Conservation (phyloP, 2,888 invertebrate genomes). For the Mythimna lalbum region DNA sequence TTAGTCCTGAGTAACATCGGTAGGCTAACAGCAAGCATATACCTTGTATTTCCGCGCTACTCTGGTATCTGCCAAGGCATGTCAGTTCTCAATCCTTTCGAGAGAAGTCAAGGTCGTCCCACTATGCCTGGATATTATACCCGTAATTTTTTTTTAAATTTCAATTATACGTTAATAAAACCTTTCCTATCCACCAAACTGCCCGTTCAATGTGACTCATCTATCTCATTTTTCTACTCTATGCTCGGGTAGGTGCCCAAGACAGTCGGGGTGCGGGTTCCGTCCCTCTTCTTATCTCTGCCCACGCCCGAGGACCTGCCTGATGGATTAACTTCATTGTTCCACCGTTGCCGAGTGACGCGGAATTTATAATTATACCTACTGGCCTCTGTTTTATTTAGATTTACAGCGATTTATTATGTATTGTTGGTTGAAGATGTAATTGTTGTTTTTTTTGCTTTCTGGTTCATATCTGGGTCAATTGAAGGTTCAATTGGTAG, state of each 20-base stretch:
- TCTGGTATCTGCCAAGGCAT: too few relatives aligned
- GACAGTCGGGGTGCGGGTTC: constrained; percentile 81
- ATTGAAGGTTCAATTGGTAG: constrained; percentile 8
- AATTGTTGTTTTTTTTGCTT: constrained; percentile 16
- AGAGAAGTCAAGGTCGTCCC: too few relatives aligned
- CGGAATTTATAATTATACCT: constrained; percentile 88
- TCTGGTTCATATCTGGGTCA: constrained; percentile 5
- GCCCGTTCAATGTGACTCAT: constrained; percentile 34
- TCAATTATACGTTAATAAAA: too few relatives aligned
- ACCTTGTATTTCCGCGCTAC: too few relatives aligned
- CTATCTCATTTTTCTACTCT: constrained; percentile 64
- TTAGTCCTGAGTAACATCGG: too few relatives aligned
- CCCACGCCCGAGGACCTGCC: constrained; percentile 88
- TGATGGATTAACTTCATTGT: constrained; percentile 91
- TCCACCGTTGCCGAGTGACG: constrained; percentile 87
- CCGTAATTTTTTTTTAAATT: too few relatives aligned
- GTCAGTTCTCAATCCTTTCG: too few relatives aligned
- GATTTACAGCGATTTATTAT: constrained; percentile 64
- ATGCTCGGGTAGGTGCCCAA: constrained; percentile 79
- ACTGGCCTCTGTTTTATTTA: constrained; percentile 73
- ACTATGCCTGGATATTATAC: too few relatives aligned
- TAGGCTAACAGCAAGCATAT: too few relatives aligned
- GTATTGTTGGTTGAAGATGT: constrained; percentile 44
- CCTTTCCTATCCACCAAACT: neutral
- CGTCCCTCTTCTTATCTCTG: constrained; percentile 89